Evolutionary conservation across 2,888 invertebrate genomes (phyloP).

Genomic region (Hirudinaria manillensis): DNA sequence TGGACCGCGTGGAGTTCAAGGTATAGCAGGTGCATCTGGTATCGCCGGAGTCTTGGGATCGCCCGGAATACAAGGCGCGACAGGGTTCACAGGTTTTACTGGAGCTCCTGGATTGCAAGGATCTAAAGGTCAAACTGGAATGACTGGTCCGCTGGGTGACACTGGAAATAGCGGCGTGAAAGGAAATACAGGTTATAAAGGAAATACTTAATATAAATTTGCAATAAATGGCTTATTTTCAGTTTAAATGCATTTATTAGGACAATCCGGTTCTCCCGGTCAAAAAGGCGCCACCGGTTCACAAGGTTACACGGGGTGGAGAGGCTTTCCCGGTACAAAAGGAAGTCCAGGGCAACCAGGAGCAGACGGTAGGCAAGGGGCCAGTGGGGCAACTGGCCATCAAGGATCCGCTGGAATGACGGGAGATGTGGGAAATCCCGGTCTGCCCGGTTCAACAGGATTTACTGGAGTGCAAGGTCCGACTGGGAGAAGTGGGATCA

Average conservation of each 20-base stretch:
- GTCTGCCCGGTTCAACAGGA: constrained; percentile 50
- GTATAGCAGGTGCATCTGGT: background rate
- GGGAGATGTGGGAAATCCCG: constrained; percentile 54
- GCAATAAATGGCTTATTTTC: too few relatives aligned
- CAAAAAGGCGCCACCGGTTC: constrained; percentile 25
- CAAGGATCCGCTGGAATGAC: constrained; percentile 26
- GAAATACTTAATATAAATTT: background rate
- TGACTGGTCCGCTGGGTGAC: constrained; percentile 28
- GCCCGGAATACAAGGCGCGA: constrained; percentile 14
- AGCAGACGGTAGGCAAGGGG: constrained; percentile 3
- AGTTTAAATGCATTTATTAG: background rate
- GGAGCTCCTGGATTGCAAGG: constrained; percentile 34
- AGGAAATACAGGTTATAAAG: constrained; percentile 7
- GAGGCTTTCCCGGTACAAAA: constrained; percentile 29
- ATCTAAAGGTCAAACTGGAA: constrained; percentile 25
- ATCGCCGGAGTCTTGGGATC: background rate
- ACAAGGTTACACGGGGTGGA: constrained; percentile 28
- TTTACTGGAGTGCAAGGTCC: constrained; percentile 29
- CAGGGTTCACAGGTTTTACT: constrained; percentile 17
- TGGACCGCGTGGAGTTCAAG: background rate
- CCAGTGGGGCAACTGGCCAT: constrained; percentile 13
- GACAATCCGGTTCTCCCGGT: constrained; percentile 34
- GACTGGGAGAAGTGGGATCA: constrained; percentile 17
- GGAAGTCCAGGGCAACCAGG: constrained; percentile 10
- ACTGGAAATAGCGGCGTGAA: constrained; percentile 13